phyloP scores from a whole-genome alignment of 2,113 vertebrate species.

The Chamaea fasciata region DNA sequence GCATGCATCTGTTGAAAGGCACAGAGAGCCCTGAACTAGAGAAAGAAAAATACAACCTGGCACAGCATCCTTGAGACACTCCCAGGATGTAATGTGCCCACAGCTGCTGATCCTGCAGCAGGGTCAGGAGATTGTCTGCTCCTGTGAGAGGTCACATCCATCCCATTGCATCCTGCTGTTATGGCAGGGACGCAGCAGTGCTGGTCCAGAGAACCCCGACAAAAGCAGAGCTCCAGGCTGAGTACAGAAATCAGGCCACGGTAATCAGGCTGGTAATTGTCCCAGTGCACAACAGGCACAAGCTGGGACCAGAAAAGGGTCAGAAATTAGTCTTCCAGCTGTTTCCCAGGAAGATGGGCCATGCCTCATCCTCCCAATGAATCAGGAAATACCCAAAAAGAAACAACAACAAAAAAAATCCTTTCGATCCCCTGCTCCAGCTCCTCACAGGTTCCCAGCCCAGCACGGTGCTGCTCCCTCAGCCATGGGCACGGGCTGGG shows the following conservation, averaged over 20 bases:
- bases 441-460: not conserved
- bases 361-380: not conserved
- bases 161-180: not conserved
- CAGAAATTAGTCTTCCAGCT: not conserved
- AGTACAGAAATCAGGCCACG: not conserved
- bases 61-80: not conserved
- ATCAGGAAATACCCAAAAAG: not conserved
- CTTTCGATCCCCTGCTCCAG: too few species aligned
- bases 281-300: not conserved
- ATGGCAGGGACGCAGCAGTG: not conserved
- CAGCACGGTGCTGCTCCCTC: accelerated
- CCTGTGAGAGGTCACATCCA: not conserved
- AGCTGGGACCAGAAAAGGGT: not conserved
- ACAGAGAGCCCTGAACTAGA: not conserved
- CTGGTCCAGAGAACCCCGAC: not conserved
- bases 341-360: not conserved
- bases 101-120: not conserved
- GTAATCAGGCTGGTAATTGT: not conserved
- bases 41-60: not conserved
- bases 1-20: not conserved
- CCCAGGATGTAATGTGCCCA: not conserved
- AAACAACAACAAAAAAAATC: not conserved
- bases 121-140: not conserved
- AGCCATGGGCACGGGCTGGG: not conserved
- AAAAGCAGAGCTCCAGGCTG: not conserved